These are phyloP conservation scores for Chrysocyon brachyurus DNA, from an alignment of 2,797 vertebrate genomes.

Conservation along the genomic window DNA sequence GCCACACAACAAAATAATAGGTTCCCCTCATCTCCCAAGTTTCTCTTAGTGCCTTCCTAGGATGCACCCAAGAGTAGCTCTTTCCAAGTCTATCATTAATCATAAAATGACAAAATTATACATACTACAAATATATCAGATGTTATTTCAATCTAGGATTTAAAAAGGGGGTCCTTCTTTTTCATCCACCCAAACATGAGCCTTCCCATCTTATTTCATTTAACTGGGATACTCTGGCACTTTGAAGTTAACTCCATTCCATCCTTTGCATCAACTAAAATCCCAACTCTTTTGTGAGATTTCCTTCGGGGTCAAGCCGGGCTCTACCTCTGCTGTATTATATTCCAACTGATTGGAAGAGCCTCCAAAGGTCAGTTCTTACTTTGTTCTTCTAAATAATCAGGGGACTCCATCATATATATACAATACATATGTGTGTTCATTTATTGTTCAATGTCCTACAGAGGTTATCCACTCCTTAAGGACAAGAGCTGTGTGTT, in stretches of 20 bases:
- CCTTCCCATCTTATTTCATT: neutral
- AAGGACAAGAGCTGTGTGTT: neutral
- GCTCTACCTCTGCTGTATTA: neutral
- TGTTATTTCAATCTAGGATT: neutral
- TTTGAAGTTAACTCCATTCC: neutral
- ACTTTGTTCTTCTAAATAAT: neutral
- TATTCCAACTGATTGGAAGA: neutral
- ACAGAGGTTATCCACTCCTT: neutral
- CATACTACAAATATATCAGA: neutral
- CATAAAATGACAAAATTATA: constrained; percentile 33
- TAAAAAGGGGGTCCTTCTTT: neutral
- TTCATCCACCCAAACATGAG: neutral
- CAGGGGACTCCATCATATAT: neutral
- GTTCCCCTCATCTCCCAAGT: neutral
- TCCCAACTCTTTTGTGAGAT: neutral
- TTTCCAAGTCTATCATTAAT: constrained; percentile 22
- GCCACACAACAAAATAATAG: neutral
- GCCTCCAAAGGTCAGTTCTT: neutral
- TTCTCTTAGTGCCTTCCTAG: neutral
- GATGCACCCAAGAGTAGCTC: neutral
- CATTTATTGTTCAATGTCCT: neutral
- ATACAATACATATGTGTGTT: neutral
- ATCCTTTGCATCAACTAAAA: neutral
- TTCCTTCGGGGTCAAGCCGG: neutral
- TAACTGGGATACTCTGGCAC: neutral